Base-by-base conservation (phyloP, 2,888 invertebrate species). In the Aphodius sticticus region DNA sequence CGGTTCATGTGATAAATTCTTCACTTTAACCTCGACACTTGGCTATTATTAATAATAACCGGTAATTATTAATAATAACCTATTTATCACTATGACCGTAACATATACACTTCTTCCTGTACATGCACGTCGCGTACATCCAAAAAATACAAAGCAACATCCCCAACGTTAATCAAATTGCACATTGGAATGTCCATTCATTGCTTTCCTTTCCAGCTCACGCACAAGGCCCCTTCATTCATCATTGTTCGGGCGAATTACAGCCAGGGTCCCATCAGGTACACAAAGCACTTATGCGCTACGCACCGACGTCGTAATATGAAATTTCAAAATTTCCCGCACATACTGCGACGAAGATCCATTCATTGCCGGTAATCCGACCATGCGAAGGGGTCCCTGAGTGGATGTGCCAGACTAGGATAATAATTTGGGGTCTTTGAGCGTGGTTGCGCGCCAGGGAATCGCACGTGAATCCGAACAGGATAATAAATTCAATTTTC, bases 381-480 rank as follows among this genome's bases (percentile, higher is more conserved):
- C 53, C 53, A 12, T 9, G 53, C 26, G 26, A 26, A 53, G 53
- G 53, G 53, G 12, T 53, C 53, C 53, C 53, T 53, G 53, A 53
- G 53, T 53, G 53, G 53, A 53, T 53, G 53, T 53, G 53, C 53
- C 53, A 53, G 53, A 53, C 53, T 12, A 53, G 53, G 53, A 53
- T 53, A 53, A 53, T 53, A 53, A 53, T 53, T 53, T 53, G 2
- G 53, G 53, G 53, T 53, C 53, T 53, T 53, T 5, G 53, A 53
- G 53, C 53, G 9, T 5, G 53, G 53, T 53, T 53, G 26, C 53
- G 53, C 53, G 2, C 53, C 53, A 12, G 3, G 53, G 53, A 53
- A 53, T 53, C 53, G 53, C 53, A 53, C 53, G 53, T 53, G 53
- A 53, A 53, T 53, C 53, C 53, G 53, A 53, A 53, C 53, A 53